These are phyloP conservation scores for Heliconius nattereri DNA, from an alignment of 1,140 invertebrate species.

Conservation along the genomic window DNA sequence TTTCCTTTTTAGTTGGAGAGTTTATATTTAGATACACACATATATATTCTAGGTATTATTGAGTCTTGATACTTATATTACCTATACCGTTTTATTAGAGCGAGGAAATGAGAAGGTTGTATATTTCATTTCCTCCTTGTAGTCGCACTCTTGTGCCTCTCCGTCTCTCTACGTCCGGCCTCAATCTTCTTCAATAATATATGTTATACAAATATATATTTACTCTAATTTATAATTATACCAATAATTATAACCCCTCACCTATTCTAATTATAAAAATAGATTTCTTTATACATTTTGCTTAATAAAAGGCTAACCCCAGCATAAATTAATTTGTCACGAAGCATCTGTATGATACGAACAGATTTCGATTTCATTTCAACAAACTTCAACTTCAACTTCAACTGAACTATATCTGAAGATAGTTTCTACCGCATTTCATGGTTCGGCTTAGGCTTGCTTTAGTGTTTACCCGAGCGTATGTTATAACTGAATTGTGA, in stretches of 20 bases:
- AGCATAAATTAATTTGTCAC: background rate
- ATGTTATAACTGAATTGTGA: slow-evolving; percentile 20
- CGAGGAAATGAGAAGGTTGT: too few species aligned
- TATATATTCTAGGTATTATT: too few species aligned
- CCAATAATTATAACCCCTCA: too few species aligned
- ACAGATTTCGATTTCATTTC: slow-evolving; percentile 14
- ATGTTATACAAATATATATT: too few species aligned
- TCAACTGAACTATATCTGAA: slow-evolving; percentile 14
- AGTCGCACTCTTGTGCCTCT: too few species aligned
- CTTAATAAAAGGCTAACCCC: background rate
- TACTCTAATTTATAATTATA: too few species aligned
- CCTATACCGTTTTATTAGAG: too few species aligned
- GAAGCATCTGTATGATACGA: background rate
- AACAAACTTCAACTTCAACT: slow-evolving; percentile 4
- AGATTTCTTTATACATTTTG: background rate
- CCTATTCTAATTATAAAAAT: background rate
- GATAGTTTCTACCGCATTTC: slow-evolving; percentile 26
- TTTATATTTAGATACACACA: background rate
- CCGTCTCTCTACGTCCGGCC: too few species aligned
- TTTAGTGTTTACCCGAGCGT: slow-evolving; percentile 25
- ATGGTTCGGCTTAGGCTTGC: slow-evolving; percentile 19
- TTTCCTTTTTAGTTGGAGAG: background rate
- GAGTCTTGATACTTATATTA: too few species aligned
- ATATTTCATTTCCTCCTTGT: too few species aligned
- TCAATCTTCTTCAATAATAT: too few species aligned